Evolutionary conservation across 2,797 vertebrate species (phyloP).

Genomic region (Phoeniculus purpureus): DNA sequence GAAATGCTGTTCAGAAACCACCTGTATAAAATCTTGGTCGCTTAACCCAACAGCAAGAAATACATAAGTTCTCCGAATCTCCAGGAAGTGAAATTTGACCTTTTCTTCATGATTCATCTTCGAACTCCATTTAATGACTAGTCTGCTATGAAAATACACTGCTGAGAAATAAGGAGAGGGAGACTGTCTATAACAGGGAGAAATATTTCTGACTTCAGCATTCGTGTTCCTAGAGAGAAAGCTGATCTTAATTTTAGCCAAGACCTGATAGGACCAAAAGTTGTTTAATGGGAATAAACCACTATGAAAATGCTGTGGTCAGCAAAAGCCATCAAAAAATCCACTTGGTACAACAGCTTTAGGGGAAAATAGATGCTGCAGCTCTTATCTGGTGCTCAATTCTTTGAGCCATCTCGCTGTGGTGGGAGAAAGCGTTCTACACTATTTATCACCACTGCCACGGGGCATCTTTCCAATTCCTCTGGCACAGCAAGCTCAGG

Average conservation of each 20-base stretch:
- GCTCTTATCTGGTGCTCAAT: not conserved
- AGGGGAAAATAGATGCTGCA: not conserved
- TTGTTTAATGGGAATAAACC: not conserved
- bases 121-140: not conserved
- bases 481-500: not conserved
- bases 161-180: not conserved
- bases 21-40: not conserved
- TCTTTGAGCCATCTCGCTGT: not conserved
- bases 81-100: not conserved
- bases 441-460: accelerated
- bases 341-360: not conserved
- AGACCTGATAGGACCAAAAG: not conserved
- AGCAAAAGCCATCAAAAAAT: not conserved
- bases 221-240: not conserved
- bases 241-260: not conserved
- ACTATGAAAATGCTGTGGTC: not conserved
- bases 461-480: not conserved
- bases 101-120: not conserved
- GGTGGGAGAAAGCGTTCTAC: not conserved
- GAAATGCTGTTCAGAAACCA: not conserved
- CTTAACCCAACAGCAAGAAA: not conserved
- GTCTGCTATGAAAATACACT: not conserved
- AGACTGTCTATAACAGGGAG: not conserved
- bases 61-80: not conserved
- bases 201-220: not conserved